A percentile compares a stretch with the other conserved stretches of the same genome.
Conservation (phyloP, 2,113 vertebrate genomes). For the Hydrochoerus hydrochaeris region DNA sequence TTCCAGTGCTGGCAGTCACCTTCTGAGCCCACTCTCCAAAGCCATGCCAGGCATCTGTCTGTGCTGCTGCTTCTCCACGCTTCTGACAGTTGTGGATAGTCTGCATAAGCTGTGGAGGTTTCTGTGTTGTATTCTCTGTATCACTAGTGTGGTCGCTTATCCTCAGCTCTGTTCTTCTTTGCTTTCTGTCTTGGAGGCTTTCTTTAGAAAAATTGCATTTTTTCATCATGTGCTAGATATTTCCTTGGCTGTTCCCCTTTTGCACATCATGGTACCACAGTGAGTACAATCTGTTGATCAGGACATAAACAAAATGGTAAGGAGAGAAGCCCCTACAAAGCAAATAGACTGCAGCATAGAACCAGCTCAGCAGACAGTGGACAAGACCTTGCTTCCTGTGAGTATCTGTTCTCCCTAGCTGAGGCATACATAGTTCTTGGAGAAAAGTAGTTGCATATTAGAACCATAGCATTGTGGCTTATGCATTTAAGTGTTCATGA, state of each 20-base stretch:
- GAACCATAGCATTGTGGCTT: not conserved
- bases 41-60: fast-evolving
- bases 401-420: not conserved
- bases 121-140: not conserved
- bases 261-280: too few relatives aligned
- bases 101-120: not conserved
- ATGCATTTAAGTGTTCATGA: not conserved
- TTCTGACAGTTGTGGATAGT: not conserved
- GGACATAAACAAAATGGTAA: not conserved
- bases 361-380: not conserved
- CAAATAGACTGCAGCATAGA: not conserved
- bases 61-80: fast-evolving
- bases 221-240: not conserved
- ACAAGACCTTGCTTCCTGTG: not conserved
- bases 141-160: not conserved
- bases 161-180: not conserved
- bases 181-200: not conserved
- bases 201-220: not conserved
- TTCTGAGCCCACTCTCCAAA: not conserved
- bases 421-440: not conserved
- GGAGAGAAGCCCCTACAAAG: not conserved
- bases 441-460: not conserved
- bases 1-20: not conserved
- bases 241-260: not conserved
- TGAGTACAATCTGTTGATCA: not conserved